Evolutionary conservation across 2,888 invertebrate species (phyloP).

Genomic region (Lycia hirtaria): DNA sequence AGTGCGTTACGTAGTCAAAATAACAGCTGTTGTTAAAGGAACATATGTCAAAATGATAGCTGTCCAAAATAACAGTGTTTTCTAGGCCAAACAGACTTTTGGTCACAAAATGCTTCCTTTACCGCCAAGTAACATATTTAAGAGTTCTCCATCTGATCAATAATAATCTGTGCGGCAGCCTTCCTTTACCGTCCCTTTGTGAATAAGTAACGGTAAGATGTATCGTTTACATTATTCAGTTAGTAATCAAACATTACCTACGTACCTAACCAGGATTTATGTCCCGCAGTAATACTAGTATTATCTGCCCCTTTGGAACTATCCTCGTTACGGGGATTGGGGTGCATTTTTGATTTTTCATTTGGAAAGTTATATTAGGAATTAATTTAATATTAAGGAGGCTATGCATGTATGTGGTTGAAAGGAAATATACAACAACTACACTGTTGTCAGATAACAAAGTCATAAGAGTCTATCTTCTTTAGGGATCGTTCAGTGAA

Average conservation of each 20-base stretch:
- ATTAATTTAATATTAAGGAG: background rate
- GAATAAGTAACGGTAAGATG: slow-evolving; percentile 37
- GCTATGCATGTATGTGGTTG: too few relatives aligned
- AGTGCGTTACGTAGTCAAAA: too few relatives aligned
- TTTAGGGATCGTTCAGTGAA: too few relatives aligned
- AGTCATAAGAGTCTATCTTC: too few relatives aligned
- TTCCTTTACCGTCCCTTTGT: slow-evolving; percentile 23
- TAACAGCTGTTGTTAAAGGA: too few relatives aligned
- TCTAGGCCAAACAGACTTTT: too few relatives aligned
- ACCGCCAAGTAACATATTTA: background rate
- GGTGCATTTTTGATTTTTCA: slow-evolving; percentile 26
- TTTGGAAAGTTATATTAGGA: slow-evolving; percentile 12
- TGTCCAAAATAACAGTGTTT: too few relatives aligned
- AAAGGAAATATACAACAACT: too few relatives aligned
- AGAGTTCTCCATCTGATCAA: background rate
- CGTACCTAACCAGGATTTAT: slow-evolving; percentile 33
- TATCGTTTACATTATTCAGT: slow-evolving; percentile 33
- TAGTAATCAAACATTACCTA: slow-evolving; percentile 39
- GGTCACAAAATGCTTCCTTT: too few relatives aligned
- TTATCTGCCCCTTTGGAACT: slow-evolving; percentile 11
- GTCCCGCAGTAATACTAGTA: background rate
- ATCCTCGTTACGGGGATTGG: slow-evolving; percentile 17
- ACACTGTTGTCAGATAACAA: too few relatives aligned
- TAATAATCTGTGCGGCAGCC: slow-evolving; percentile 2
- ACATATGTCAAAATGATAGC: too few relatives aligned